A percentile compares a stretch with the other conserved stretches of the same genome.
phyloP scores from a whole-genome alignment of 2,113 vertebrate species.

The Pithys albifrons region DNA sequence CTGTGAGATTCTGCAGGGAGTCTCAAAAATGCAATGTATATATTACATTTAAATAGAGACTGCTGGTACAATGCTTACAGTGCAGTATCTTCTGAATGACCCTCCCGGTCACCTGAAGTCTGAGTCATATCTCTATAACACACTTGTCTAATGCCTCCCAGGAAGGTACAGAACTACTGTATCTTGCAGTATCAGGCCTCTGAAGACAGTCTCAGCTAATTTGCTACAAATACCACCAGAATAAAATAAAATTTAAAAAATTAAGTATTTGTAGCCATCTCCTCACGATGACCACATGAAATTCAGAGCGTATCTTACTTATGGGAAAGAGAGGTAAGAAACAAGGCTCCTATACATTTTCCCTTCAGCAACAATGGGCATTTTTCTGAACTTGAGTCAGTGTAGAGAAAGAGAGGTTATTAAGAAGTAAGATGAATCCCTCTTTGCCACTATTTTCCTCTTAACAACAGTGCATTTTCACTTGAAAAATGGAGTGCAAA shows the following conservation, averaged over 20 bases:
- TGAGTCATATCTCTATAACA: background rate
- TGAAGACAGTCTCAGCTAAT: background rate
- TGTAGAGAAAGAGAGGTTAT: background rate
- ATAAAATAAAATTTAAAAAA: background rate
- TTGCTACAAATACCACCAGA: background rate
- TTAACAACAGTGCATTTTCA: background rate
- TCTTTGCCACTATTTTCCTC: background rate
- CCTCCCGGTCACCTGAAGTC: fast-evolving
- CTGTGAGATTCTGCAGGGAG: background rate
- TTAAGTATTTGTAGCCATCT: background rate
- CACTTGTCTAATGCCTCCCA: background rate
- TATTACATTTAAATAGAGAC: background rate
- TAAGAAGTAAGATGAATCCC: background rate
- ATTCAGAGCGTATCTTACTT: background rate
- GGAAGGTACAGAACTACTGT: background rate
- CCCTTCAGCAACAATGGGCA: background rate
- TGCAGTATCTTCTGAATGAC: background rate
- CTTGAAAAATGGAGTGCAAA: background rate
- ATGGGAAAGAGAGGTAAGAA: background rate
- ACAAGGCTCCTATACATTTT: background rate
- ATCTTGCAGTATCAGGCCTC: background rate
- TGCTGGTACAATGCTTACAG: background rate
- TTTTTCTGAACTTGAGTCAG: background rate
- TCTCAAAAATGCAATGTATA: background rate
- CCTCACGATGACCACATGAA: background rate